These are phyloP conservation scores for Malurus alboscapulatus DNA, from an alignment of 2,113 vertebrate species.

Conservation along the genomic window DNA sequence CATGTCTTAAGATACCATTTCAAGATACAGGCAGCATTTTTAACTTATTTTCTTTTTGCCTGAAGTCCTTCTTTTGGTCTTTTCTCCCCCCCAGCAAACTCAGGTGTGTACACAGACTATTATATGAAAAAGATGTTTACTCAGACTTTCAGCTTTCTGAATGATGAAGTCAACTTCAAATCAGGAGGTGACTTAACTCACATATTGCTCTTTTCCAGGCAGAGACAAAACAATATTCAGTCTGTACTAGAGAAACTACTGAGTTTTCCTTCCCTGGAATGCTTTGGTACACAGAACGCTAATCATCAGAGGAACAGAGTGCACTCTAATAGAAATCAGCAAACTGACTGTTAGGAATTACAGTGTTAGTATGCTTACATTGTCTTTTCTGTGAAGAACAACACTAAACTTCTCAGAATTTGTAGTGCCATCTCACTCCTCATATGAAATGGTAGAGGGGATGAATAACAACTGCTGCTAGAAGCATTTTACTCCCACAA, in stretches of 20 bases:
- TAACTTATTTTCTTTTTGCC: neutral
- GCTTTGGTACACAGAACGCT: neutral
- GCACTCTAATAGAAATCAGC: neutral
- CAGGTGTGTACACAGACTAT: neutral
- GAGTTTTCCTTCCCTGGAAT: neutral
- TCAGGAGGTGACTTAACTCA: neutral
- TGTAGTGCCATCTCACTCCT: neutral
- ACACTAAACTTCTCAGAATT: neutral
- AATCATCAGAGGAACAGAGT: neutral
- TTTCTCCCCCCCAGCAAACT: neutral
- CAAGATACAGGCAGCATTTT: neutral
- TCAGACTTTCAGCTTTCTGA: neutral
- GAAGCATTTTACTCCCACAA: neutral
- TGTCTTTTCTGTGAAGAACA: neutral
- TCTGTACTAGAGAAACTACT: neutral
- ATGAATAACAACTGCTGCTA: neutral
- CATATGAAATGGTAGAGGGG: neutral
- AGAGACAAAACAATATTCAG: neutral
- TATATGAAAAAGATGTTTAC: neutral
- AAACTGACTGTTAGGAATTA: neutral
- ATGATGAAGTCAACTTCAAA: neutral
- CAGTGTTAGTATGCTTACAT: neutral
- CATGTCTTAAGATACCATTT: neutral
- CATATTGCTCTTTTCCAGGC: neutral
- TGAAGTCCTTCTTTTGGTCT: neutral